Evolutionary conservation across 2,797 vertebrate genomes (phyloP), one percentile per base, ranked within the genome.

Genomic region (Buphagus erythrorhynchus): DNA sequence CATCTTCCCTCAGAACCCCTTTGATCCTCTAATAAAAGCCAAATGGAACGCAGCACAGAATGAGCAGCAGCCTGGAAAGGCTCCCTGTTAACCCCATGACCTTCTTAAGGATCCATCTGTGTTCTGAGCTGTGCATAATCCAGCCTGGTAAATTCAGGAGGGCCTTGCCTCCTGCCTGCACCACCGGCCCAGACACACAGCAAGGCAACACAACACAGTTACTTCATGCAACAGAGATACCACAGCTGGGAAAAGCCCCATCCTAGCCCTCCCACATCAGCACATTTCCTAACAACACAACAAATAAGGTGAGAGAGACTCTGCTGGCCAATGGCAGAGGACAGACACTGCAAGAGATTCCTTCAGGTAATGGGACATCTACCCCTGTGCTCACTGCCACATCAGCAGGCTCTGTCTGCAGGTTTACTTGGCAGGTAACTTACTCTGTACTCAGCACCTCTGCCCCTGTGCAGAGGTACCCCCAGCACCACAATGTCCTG

Each of bases 1-100:
- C 63, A 73, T 84, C 79, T 68, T 81, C 76, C 79, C 63, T 46
- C 43, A 16, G 79, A 92, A 88, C 25, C 20, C 51, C 88, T 97
- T 89, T 96, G 94, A 94, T 94, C 77, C 74, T 62, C 73, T 89
- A 92, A 94, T 48, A 84, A 85, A 93, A 92, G 65, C 86, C 92
- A 95, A 95, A 97, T 72, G 72, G 68, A 46, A 87, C 7, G 21
- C 0, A 2, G 65, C 90, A 95, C 68, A 92, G 63, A 73, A 89
- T 51, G 69, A 80, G 88, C 88, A 94, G 77, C 75, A 73, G 74
- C 75, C 77, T 77, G 82, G 90, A 97, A 96, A 92, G 85, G 25
- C 72, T 31, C 2, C 9, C 77, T 45, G 16, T n/a, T 74, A 85
- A 80, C 20, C 31, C 58, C 3, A 0, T 82, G 78, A 87, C 89